Conservation (phyloP, 2,113 vertebrate genomes). For the Panthera leo region DNA sequence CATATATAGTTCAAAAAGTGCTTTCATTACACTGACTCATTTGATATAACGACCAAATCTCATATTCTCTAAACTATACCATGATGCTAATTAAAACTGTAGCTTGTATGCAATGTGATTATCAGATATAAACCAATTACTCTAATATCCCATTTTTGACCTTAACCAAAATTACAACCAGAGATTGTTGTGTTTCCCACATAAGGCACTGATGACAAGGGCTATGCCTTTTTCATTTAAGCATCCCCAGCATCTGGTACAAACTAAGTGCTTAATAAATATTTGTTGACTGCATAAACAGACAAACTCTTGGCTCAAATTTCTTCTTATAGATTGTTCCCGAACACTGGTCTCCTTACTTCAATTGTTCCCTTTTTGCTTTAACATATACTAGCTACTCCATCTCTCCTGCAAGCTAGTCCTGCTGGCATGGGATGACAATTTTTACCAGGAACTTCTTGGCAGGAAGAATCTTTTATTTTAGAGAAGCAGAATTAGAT, state of each 20-base stretch:
- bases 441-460: background rate
- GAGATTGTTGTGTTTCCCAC: background rate
- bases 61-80: background rate
- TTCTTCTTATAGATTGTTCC: background rate
- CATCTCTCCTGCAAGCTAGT: background rate
- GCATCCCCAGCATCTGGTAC: background rate
- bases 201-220: background rate
- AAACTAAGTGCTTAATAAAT: background rate
- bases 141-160: slow-evolving; percentile 7
- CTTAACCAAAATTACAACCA: background rate
- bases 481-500: slow-evolving; percentile 24
- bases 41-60: slow-evolving; percentile 7
- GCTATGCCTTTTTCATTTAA: background rate
- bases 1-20: background rate
- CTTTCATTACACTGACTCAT: background rate
- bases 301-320: background rate
- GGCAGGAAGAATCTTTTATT: background rate
- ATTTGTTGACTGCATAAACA: background rate
- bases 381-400: background rate
- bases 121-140: background rate
- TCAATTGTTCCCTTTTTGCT: background rate
- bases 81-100: background rate
- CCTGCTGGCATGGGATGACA: background rate
- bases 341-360: background rate
- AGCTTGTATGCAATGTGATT: background rate